phyloP scores from a whole-genome alignment of 2,797 vertebrate genomes.

The Lutjanus campechanus region DNA sequence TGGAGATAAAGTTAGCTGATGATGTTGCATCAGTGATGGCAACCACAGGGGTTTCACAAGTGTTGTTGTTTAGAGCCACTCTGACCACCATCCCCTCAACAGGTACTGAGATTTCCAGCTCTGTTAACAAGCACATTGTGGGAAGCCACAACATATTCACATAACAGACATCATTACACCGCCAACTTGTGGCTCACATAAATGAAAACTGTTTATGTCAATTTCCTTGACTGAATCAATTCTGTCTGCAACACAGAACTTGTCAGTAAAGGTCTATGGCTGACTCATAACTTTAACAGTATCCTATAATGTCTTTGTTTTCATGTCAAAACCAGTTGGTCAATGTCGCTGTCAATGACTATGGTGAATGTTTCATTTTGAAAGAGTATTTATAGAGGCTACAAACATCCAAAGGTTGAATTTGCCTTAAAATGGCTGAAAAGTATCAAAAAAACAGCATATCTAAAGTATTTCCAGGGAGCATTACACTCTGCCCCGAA shows the following conservation, averaged over 20 bases:
- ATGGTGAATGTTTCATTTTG: constrained; percentile 3
- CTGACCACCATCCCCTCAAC: neutral
- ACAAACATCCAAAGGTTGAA: constrained; percentile 10
- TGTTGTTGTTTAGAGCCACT: neutral
- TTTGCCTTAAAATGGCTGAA: neutral
- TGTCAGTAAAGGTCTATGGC: neutral
- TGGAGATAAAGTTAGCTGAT: neutral
- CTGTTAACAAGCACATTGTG: neutral
- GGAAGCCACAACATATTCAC: neutral
- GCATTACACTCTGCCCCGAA: constrained; percentile 22
- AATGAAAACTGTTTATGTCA: constrained; percentile 7
- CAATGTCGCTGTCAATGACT: constrained; percentile 6
- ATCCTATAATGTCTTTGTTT: constrained; percentile 11
- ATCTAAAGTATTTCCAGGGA: constrained; percentile 1
- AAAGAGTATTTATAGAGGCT: neutral
- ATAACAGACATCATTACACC: neutral
- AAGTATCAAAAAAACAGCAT: constrained; percentile 14
- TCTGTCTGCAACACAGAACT: neutral
- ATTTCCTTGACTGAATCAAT: neutral
- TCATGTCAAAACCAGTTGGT: constrained; percentile 6
- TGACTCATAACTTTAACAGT: constrained; percentile 23
- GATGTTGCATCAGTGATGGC: neutral
- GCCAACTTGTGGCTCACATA: neutral
- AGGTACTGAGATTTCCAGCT: neutral
- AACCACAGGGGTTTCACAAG: neutral